Evolutionary conservation across 2,797 vertebrate genomes (phyloP).

Genomic region (Cottoperca gobio): DNA sequence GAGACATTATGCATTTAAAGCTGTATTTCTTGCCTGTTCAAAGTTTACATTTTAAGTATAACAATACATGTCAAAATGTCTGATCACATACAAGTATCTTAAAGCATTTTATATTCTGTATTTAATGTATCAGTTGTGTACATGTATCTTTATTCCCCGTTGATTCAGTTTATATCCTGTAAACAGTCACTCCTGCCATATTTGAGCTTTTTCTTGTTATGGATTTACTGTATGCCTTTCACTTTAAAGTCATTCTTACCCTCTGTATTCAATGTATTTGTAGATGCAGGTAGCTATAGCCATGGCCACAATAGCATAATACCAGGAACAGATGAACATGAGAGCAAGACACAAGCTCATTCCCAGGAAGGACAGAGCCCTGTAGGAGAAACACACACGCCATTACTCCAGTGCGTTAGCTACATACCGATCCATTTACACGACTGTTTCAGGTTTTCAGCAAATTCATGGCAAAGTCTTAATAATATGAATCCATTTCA

Average conservation of each 20-base stretch:
- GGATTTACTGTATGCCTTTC: neutral
- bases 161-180: neutral
- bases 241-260: slow-evolving; percentile 88
- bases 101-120: neutral
- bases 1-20: neutral
- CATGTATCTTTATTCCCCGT: neutral
- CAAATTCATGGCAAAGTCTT: slow-evolving; percentile 7
- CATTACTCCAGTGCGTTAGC: neutral
- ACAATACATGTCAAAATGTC: neutral
- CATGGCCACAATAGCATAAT: slow-evolving; percentile 96
- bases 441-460: neutral
- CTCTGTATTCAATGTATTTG: slow-evolving; percentile 98
- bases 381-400: slow-evolving; percentile 63
- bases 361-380: slow-evolving; percentile 95
- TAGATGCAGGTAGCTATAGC: slow-evolving; percentile 94
- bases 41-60: neutral
- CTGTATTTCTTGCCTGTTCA: neutral
- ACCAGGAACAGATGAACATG: slow-evolving; percentile 99
- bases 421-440: neutral
- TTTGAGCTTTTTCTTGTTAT: neutral
- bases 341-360: slow-evolving; percentile 97
- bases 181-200: neutral
- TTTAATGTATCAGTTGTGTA: neutral
- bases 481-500: slow-evolving; percentile 17
- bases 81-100: neutral